These are phyloP conservation scores for Catocala nupta DNA, from an alignment of 2,888 invertebrate species.

Conservation along the genomic window DNA sequence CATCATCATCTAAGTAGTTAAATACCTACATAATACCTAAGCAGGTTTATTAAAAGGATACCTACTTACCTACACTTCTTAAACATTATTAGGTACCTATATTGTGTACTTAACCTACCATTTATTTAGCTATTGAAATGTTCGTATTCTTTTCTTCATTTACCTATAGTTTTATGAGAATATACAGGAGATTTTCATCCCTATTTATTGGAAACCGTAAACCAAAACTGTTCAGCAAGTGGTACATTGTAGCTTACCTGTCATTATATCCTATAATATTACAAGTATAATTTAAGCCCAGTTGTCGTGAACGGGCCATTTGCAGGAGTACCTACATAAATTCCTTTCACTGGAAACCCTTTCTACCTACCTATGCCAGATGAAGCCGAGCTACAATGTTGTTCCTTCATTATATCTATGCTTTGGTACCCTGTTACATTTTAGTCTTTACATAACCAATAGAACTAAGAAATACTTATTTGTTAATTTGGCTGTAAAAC, in stretches of 20 bases:
- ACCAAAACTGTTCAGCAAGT: conserved; percentile 23
- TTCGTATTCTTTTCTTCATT: background rate
- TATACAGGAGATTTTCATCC: conserved; percentile 3
- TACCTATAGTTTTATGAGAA: background rate
- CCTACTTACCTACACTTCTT: no score
- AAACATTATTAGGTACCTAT: no score
- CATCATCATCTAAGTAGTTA: no score
- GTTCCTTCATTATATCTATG: conserved; percentile 48
- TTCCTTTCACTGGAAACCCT: conserved; percentile 59
- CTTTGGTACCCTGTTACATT: conserved; percentile 49
- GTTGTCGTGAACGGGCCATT: conserved; percentile 33
- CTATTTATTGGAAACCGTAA: conserved; percentile 22
- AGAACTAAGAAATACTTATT: conserved; percentile 36
- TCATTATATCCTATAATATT: conserved; percentile 27
- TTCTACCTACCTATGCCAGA: conserved; percentile 41
- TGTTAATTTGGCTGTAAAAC: conserved; percentile 35
- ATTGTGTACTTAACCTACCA: no score
- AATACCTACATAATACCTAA: no score
- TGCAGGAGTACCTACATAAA: conserved; percentile 57
- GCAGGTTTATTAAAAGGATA: no score
- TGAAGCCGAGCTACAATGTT: conserved; percentile 49
- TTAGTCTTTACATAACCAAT: conserved; percentile 41
- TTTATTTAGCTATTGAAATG: no score
- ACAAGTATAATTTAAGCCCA: conserved; percentile 45
- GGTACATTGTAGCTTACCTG: conserved; percentile 22